These are phyloP conservation scores for Brachypalpus laphriformis DNA, from an alignment of 2,888 invertebrate species.

Conservation along the genomic window DNA sequence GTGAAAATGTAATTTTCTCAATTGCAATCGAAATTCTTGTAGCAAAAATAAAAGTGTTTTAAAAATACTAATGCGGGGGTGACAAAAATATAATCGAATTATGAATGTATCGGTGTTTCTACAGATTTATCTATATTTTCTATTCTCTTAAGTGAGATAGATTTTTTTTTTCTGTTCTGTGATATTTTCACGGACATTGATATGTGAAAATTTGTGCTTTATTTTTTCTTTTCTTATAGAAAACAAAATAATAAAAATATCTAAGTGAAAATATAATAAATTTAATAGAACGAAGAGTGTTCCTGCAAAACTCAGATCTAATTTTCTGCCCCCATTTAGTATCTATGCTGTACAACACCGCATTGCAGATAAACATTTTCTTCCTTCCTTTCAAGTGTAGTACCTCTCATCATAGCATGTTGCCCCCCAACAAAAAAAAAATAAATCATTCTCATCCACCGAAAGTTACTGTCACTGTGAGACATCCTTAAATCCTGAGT, in stretches of 20 bases:
- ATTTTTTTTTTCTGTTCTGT: not conserved
- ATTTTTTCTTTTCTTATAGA: not conserved
- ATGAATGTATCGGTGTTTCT: slow-evolving; percentile 42
- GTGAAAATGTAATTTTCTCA: slow-evolving; percentile 32
- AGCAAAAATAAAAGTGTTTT: slow-evolving; percentile 22
- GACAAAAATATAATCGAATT: slow-evolving; percentile 32
- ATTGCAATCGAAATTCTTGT: slow-evolving; percentile 14
- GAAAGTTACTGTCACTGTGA: slow-evolving; percentile 58
- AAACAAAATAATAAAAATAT: slow-evolving; percentile 1
- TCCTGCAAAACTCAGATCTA: not conserved
- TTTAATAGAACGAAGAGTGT: slow-evolving; percentile 1
- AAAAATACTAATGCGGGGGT: slow-evolving; percentile 29
- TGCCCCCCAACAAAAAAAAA: slow-evolving; percentile 25
- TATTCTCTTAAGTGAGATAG: slow-evolving; percentile 13
- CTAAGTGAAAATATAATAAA: slow-evolving; percentile 11
- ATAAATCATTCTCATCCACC: slow-evolving; percentile 21
- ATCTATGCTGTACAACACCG: slow-evolving; percentile 46
- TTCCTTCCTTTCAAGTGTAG: slow-evolving; percentile 12
- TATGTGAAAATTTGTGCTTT: slow-evolving; percentile 29
- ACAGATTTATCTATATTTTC: slow-evolving; percentile 13
- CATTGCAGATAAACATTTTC: slow-evolving; percentile 70
- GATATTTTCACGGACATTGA: slow-evolving; percentile 36
- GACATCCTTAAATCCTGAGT: not conserved
- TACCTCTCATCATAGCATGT: slow-evolving; percentile 36
- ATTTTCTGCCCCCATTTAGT: not conserved